Base-by-base conservation (phyloP, 1,140 invertebrate species). In the Meloidogyne chitwoodi region DNA sequence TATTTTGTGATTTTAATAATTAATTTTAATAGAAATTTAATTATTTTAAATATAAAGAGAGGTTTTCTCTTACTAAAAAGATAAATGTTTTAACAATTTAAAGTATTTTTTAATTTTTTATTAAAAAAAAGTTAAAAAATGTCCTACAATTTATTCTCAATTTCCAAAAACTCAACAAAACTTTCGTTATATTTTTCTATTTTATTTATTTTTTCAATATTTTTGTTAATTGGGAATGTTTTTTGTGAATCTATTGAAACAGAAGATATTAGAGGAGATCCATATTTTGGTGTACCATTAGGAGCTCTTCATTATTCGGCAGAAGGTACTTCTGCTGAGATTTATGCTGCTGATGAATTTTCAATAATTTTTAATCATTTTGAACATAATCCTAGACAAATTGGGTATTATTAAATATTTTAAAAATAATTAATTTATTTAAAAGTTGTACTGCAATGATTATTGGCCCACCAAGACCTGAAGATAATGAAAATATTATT, bases 301-400 rank as follows among this genome's bases (percentile, higher is more conserved):
- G 82, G 81, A 26, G 80, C 74, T 6, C 48, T 82, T 22, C 81
- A 82, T 80, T 80, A 81, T 29, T 83, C 80, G 34, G 56, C 82
- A 31, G 81, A 84, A 61, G 82, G 79, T 1, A 82, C 81, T 22
- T 82, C 79, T 34, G 83, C 82, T 12, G 84, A 84, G 77, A 56
- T 84, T 29, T 84, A 87, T 76, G 84, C 84, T 19, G 83, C 83
- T 24, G 83, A 84, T 74, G 83, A 84, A 74, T 86, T 79, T 70
- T 78, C 83, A 27, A 78, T 84, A 22, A 62, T 84, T 22, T 86
- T 84, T 66, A 84, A 86, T 71, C 85, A 84, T 62, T 86, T 84
- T 70, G 64, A 74, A 19, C 84, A 84, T 66, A 79, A 73, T 44
- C 84, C 83, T 0, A 64, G 61, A 65, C 26, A 74, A 41, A 27